Percentiles rank a stretch among this genome's conserved stretches.
Evolutionary conservation across 2,888 invertebrate genomes (phyloP).

Genomic region (Tanypteryx hageni): DNA sequence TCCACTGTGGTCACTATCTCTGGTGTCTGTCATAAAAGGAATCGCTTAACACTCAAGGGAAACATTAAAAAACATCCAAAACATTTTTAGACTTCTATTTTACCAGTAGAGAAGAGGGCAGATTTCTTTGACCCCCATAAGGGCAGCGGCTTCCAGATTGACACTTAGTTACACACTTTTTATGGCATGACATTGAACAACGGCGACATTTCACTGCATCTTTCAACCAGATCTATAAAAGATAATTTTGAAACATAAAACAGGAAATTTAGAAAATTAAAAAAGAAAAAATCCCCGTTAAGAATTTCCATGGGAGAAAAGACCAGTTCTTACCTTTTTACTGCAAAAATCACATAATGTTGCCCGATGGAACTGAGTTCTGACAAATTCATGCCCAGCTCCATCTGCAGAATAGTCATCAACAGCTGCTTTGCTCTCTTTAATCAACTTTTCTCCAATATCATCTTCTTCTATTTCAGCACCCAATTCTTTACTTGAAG

Average conservation of each 20-base stretch:
- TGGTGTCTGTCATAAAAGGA: conserved; percentile 10
- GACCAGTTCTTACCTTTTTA: conserved; percentile 83
- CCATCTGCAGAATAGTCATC: conserved; percentile 67
- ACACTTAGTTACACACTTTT: conserved; percentile 95
- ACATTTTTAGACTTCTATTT: not conserved
- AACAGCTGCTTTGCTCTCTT: conserved; percentile 17
- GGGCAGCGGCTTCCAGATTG: conserved; percentile 83
- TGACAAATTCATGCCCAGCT: conserved; percentile 82
- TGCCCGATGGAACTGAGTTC: conserved; percentile 92
- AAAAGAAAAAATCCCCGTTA: not conserved
- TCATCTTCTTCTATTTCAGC: conserved; percentile 35
- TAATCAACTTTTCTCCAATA: conserved; percentile 19
- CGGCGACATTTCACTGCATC: conserved; percentile 94
- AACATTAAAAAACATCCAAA: not conserved
- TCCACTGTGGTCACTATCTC: conserved; percentile 65
- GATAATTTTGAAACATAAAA: conserved; percentile 46
- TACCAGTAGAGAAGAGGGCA: conserved; percentile 65
- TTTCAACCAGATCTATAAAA: conserved; percentile 92
- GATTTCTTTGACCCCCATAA: conserved; percentile 71
- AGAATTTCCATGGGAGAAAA: not conserved
- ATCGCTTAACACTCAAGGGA: not conserved
- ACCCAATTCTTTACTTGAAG: conserved; percentile 14
- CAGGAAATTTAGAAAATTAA: not conserved
- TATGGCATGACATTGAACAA: conserved; percentile 95
- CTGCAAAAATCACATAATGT: conserved; percentile 96